Evolutionary conservation across 2,888 invertebrate genomes (phyloP).

Genomic region (Callosobruchus maculatus): DNA sequence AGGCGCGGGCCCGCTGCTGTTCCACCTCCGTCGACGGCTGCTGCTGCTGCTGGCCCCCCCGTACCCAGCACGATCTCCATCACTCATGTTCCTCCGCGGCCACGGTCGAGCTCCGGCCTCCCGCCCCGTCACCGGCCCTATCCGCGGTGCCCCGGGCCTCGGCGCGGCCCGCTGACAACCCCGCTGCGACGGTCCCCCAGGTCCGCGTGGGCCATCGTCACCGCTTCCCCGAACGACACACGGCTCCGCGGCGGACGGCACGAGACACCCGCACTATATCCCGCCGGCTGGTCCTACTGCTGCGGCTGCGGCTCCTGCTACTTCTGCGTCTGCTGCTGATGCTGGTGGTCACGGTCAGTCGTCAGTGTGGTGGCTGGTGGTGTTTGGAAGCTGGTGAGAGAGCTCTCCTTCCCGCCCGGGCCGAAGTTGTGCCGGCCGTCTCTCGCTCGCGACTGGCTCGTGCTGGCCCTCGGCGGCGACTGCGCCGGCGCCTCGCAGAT

Average conservation of each 20-base stretch:
- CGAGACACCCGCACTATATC: neutral
- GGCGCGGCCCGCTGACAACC: neutral
- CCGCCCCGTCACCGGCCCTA: neutral
- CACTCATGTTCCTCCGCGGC: neutral
- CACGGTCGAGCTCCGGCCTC: neutral
- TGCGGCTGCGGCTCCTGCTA: no score
- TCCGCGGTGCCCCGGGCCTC: neutral
- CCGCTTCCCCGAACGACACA: neutral
- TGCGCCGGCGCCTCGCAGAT: conserved; percentile 40
- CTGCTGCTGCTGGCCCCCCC: neutral
- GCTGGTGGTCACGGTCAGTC: conserved; percentile 39
- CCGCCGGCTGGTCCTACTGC: neutral
- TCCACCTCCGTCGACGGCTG: neutral
- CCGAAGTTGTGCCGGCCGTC: conserved; percentile 50
- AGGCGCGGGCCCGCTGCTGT: conserved; percentile 14
- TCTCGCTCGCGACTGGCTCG: conserved; percentile 48
- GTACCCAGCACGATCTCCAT: neutral
- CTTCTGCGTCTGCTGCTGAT: neutral
- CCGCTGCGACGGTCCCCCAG: neutral
- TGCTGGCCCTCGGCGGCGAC: conserved; percentile 35
- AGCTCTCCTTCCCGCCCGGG: conserved; percentile 49
- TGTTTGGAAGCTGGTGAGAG: neutral
- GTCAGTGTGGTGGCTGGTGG: conserved; percentile 8
- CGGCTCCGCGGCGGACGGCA: neutral
- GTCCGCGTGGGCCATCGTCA: neutral